Evolutionary conservation across 1,140 invertebrate genomes (phyloP), one percentile per base, ranked within the genome.

Genomic region (Odontomachus brunneus): DNA sequence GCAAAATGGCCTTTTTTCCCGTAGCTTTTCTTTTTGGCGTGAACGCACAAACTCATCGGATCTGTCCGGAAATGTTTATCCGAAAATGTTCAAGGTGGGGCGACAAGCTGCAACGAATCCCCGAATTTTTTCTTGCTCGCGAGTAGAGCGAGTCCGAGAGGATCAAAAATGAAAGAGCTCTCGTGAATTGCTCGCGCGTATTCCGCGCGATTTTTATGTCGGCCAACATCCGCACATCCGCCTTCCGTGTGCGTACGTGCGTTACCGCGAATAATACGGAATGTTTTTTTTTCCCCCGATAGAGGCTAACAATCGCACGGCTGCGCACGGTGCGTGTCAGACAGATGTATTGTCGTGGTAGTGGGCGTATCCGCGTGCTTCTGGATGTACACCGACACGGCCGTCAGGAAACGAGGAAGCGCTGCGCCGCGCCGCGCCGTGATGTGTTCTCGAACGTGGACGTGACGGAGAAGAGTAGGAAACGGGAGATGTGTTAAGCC

Each of bases 291-390:
- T n/a, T n/a, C 83, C 57, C 51, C 81, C 44, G 71, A 59, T 51
- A 75, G 51, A 55, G 53, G 38, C 75, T 83, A 86, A 90, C 89
- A 84, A 88, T 89, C 82, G 90, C 63, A n/a, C n/a, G n/a, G 74
- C 83, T 78, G 84, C 72, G 88, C 90, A 91, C 84, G 69, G 57
- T 86, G 88, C 89, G 88, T 90, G 76, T 88, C 89, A 85, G 69
- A 69, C 75, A 33, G n/a, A n/a, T 49, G 63, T 84, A 83, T 75
- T 75, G 80, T 75, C 73, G 71, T 63, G 33, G 72, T 49, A 15
- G 62, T 74, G 81, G 71, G 71, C 81, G 81, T 78, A 78, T 80
- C 67, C 75, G 66, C 81, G 63, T 84, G 85, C 83, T 84, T 66
- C 84, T 62, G 78, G 84, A 87, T 89, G 84, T 73, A 72, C 63